phyloP scores from a whole-genome alignment of 2,113 vertebrate genomes.

The Halcyon senegalensis region DNA sequence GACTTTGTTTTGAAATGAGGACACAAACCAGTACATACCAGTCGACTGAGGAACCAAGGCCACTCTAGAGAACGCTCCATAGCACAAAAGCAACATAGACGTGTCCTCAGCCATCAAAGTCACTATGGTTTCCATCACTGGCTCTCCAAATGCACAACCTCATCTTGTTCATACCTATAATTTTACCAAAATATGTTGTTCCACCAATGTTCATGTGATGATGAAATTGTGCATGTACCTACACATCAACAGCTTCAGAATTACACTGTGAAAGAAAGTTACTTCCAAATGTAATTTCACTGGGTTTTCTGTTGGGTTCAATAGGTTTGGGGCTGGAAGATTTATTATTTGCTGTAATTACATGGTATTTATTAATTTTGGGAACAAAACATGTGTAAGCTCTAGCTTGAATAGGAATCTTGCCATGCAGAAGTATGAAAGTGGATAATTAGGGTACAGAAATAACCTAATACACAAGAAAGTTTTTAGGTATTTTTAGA shows the following conservation, averaged over 20 bases:
- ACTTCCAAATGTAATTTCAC: neutral
- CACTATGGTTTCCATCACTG: neutral
- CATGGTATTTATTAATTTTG: neutral
- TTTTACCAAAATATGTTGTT: neutral
- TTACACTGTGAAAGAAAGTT: neutral
- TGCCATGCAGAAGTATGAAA: neutral
- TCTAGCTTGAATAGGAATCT: neutral
- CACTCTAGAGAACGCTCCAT: neutral
- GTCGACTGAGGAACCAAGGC: neutral
- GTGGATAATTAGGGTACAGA: neutral
- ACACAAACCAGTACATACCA: neutral
- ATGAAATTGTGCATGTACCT: neutral
- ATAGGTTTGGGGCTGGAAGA: neutral
- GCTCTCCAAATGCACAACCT: neutral
- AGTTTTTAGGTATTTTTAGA: too few species aligned
- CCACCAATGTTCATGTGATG: neutral
- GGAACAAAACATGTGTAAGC: neutral
- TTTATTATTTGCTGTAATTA: neutral
- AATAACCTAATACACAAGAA: neutral
- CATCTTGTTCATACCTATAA: neutral
- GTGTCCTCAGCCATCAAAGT: neutral
- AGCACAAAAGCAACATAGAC: neutral
- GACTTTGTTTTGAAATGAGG: neutral
- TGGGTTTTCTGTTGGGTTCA: neutral
- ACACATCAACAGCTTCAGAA: neutral